Base-by-base conservation (phyloP, 2,113 vertebrate genomes). In the Xiphias gladius region DNA sequence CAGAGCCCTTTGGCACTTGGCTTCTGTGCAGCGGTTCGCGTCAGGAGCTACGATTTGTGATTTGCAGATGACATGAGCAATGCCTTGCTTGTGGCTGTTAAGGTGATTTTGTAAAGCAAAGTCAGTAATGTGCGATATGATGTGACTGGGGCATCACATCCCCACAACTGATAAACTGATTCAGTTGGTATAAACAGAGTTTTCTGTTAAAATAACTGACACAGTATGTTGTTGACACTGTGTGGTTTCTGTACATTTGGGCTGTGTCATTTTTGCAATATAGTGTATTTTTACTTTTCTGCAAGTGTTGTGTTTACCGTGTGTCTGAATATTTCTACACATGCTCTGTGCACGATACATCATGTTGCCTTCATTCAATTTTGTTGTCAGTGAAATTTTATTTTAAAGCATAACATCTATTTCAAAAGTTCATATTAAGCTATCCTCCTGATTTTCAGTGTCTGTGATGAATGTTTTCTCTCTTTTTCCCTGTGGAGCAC, bases 51-150 rank as follows among this genome's bases (percentile, higher is more conserved):
- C 94, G 95, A 96, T 96, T 96, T 96, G 95, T 96, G 97, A 97
- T 97, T 97, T 97, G 96, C 95, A 97, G 96, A 98, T 98, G 96
- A 97, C 96, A 96, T 96, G 96, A 95, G 95, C 96, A 94, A 95
- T 95, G 95, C 95, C 95, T 95, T 50, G 96, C 95, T 97, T 94
- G 95, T 96, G 96, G 96, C 95, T 95, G 95, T 95, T 94, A 92
- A 97, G 96, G 93, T 94, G 93, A 93, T 96, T 94, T 96, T 96
- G 92, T 91, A 95, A 96, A 96, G 94, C 94, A 85, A 92, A 96
- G 95, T 91, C 91, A 84, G 93, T 95, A 93, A 95, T 94, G 89
- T 94, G 92, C 73, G 64, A 93, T 93, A 75, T 85, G 92, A 94
- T 95, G 94, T 92, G 93, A 92, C 92, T 85, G 63, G 84, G 63